These are phyloP conservation scores for Nesidiocoris tenuis DNA, from an alignment of 2,888 invertebrate species.

Conservation along the genomic window DNA sequence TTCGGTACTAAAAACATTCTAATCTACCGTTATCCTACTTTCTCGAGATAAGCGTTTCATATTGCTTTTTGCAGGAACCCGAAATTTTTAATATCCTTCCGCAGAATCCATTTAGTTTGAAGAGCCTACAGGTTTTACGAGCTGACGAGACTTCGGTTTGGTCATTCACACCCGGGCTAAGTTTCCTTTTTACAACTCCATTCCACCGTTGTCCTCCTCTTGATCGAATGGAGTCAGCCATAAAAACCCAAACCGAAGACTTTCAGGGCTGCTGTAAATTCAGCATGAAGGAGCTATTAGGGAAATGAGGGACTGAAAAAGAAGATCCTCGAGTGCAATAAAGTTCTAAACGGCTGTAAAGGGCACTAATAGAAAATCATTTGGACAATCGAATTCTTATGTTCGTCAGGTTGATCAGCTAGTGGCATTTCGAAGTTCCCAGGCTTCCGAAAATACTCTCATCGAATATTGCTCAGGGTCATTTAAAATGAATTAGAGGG, in stretches of 20 bases:
- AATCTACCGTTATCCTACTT: too few relatives aligned
- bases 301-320: not conserved
- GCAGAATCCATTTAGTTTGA: not conserved
- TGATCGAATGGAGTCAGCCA: not conserved
- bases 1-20: too few relatives aligned
- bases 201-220: not conserved
- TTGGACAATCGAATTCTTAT: not conserved
- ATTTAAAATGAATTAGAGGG: too few relatives aligned
- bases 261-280: not conserved
- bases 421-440: too few relatives aligned
- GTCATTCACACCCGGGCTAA: not conserved
- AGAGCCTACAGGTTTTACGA: not conserved
- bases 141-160: not conserved
- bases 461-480: too few relatives aligned
- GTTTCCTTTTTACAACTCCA: not conserved
- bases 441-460: too few relatives aligned
- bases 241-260: not conserved
- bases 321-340: not conserved
- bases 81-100: not conserved
- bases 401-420: too few relatives aligned
- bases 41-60: too few relatives aligned
- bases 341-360: not conserved
- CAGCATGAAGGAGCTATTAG: not conserved
- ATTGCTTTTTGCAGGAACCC: not conserved
- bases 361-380: not conserved